Evolutionary conservation across 2,888 invertebrate genomes (phyloP).

Genomic region (Pycnomerus fuliginosus): DNA sequence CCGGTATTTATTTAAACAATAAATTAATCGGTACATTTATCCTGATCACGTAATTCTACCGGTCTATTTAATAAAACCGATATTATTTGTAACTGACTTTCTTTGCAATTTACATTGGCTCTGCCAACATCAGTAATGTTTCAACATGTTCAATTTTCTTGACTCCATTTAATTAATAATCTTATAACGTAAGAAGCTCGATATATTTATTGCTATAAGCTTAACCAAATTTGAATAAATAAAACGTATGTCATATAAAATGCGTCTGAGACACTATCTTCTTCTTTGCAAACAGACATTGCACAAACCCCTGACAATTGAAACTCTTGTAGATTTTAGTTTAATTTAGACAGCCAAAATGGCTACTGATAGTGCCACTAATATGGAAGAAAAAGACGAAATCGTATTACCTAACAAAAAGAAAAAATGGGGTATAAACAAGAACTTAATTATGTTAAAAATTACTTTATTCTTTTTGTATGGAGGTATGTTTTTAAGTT

Average conservation of each 20-base stretch:
- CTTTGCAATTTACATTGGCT: too few relatives aligned
- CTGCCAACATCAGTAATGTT: too few relatives aligned
- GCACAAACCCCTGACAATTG: constrained; percentile 11
- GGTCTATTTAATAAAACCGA: too few relatives aligned
- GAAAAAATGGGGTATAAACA: constrained; percentile 63
- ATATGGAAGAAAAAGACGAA: constrained; percentile 53
- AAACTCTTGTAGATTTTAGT: constrained; percentile 4
- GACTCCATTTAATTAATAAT: neutral
- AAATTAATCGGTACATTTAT: too few relatives aligned
- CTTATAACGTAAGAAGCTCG: constrained; percentile 9
- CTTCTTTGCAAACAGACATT: constrained; percentile 32
- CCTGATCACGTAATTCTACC: too few relatives aligned
- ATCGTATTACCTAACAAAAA: constrained; percentile 15
- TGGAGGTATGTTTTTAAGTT: constrained; percentile 60
- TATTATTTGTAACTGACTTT: too few relatives aligned
- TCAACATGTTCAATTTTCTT: neutral
- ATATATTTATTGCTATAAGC: too few relatives aligned
- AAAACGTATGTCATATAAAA: constrained; percentile 11
- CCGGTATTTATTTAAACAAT: too few relatives aligned
- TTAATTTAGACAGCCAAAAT: constrained; percentile 42
- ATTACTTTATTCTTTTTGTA: constrained; percentile 81
- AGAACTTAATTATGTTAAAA: constrained; percentile 78
- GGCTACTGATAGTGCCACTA: constrained; percentile 53
- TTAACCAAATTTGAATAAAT: constrained; percentile 15
- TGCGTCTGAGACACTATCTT: constrained; percentile 23